Evolutionary conservation across 2,797 vertebrate genomes (phyloP), one percentile per base, ranked within the genome.

Genomic region (Spinus pinus): DNA sequence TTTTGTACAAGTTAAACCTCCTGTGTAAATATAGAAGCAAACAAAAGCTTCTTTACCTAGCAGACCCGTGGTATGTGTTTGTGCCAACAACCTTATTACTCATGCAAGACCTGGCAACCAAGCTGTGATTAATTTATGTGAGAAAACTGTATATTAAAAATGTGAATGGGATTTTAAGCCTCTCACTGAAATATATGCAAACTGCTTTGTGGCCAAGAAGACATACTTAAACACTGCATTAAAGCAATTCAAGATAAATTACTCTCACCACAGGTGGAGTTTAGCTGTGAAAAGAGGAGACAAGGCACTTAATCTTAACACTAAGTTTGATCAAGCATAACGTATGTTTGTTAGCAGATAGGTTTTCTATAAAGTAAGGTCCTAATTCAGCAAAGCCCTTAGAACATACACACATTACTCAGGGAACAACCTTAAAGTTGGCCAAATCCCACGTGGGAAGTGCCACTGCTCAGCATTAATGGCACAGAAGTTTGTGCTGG

Each of bases 161-260:
- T 94, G 61, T 95, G 94, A 96, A 97, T 96, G 91, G 58, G 87
- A 75, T 86, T 90, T 94, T 88, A 91, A 93, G 70, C 41, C 50
- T 95, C 70, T 91, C 44, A 11, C 61, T 83, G 86, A 83, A 92
- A 95, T 65, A 65, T 39, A 46, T 12, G 57, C 72, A 81, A 56
- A 72, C 79, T 75, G 79, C 86, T 74, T 67, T 85, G 89, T 84
- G 93, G 92, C 69, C 79, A 75, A 54, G 66, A 86, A 69, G 62
- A 64, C 10, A 1, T 33, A 81, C 66, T 95, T 61, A 81, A 95
- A 73, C 66, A 42, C 28, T 62, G 83, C 81, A 86, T 91, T 93
- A 94, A 74, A 75, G 82, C 82, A 86, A 81, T 86, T 90, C 28
- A 75, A 75, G 90, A 94, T 81, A 67, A 94, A 94, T 90, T 42